Evolutionary conservation across 2,113 vertebrate genomes (phyloP).

Genomic region (Daubentonia madagascariensis): DNA sequence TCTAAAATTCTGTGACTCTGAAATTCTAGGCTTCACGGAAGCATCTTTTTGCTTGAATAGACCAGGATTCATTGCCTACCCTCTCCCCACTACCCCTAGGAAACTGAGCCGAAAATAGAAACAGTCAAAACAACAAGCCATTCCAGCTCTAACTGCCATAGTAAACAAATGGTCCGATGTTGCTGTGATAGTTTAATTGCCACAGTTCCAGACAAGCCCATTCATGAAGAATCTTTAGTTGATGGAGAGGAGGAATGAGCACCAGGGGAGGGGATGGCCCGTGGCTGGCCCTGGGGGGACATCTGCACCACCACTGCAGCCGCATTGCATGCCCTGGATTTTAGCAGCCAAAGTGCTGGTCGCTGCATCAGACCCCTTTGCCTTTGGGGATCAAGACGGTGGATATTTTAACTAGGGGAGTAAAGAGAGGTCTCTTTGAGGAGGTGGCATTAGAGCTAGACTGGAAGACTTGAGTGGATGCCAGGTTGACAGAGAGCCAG

Average conservation of each 20-base stretch:
- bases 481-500: background rate
- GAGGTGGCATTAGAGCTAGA: background rate
- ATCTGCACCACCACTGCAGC: background rate
- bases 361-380: background rate
- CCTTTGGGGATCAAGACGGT: background rate
- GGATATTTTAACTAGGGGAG: background rate
- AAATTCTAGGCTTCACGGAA: slow-evolving; percentile 50
- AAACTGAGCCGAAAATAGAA: slow-evolving; percentile 72
- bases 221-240: slow-evolving; percentile 54
- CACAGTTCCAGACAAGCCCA: slow-evolving; percentile 48
- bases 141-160: slow-evolving; percentile 65
- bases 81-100: slow-evolving; percentile 58
- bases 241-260: background rate
- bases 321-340: background rate
- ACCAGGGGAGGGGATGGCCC: background rate
- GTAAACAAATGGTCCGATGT: slow-evolving; percentile 70
- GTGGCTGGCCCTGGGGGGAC: background rate
- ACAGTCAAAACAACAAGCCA: slow-evolving; percentile 66
- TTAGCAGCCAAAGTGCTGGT: background rate
- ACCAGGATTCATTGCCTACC: slow-evolving; percentile 63
- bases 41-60: slow-evolving; percentile 61
- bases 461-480: background rate
- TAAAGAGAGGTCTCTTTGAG: background rate
- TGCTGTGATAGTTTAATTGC: slow-evolving; percentile 53
- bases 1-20: slow-evolving; percentile 48